Base-by-base conservation (phyloP, 2,113 vertebrate species). In the Mobula hypostoma region DNA sequence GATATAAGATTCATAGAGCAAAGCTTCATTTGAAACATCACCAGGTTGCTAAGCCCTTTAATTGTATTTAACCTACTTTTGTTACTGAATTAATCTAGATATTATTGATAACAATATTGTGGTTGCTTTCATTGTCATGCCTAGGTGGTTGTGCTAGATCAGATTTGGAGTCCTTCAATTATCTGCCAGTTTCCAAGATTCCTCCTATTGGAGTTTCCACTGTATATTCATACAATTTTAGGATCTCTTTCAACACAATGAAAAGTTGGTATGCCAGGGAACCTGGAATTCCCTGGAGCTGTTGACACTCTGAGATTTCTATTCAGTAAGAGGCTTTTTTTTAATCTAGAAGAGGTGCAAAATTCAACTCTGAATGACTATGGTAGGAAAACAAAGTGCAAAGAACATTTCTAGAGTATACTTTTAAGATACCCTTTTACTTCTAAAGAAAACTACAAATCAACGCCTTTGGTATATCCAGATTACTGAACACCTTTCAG, bases 131-230 rank as follows among this genome's bases (percentile, higher is more conserved):
- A 32, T 66, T 90, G 29, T n/a, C 9, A n/a, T 68, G 85, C 85
- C n/a, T 7, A 68, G 85, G 85, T 68, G 61, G 29, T 14, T 19
- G 85, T 32, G n/a, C 7, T n/a, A 32, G 85, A n/a, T 88, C 85
- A 90, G 85, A 63, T 90, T 66, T 90, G 29, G 61, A 68, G 85
- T 66, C 61, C 19, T 12, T 90, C 61, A 66, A 66, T 66, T 66
- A 32, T 32, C 29, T n/a, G 29, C 61, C 29, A 15, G n/a, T 88
- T 88, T 63, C 58, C 85, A 63, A 17, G 61, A 66, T n/a, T 27
- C 58, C 27, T 19, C 61, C 85, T 32, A 66, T n/a, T 90, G 85
- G 61, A 90, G 85, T 90, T 90, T 90, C 85, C 85, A 15, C 61
- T 90, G 85, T 90, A 66, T 27, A 40, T 87, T 61, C 56, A 61